Percentiles rank a stretch among this genome's conserved stretches.
These are phyloP conservation scores for Mesoligia furuncula DNA, from an alignment of 2,888 invertebrate genomes.

Conservation along the genomic window DNA sequence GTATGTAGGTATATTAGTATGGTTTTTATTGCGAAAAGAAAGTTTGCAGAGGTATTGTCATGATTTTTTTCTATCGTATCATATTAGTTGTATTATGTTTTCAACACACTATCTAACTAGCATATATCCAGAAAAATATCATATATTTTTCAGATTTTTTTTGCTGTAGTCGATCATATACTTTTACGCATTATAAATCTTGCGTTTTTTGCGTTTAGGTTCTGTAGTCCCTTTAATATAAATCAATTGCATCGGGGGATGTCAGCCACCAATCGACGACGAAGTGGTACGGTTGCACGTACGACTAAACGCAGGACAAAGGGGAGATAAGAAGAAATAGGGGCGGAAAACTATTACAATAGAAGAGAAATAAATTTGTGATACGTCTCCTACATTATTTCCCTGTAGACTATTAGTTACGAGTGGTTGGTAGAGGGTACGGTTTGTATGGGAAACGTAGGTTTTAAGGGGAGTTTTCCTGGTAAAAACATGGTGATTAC, in stretches of 20 bases:
- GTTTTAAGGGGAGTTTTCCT: background rate
- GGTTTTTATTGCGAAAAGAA: too few relatives aligned
- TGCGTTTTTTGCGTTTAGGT: too few relatives aligned
- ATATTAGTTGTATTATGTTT: too few relatives aligned
- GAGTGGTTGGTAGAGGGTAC: conserved; percentile 9
- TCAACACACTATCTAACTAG: too few relatives aligned
- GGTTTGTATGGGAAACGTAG: background rate
- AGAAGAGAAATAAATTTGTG: conserved; percentile 56
- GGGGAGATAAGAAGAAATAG: conserved; percentile 57
- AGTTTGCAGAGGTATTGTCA: too few relatives aligned
- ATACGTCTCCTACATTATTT: conserved; percentile 56
- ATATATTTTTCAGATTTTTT: too few relatives aligned
- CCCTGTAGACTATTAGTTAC: conserved; percentile 60
- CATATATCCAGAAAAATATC: too few relatives aligned
- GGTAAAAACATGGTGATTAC: background rate
- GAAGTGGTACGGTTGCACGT: conserved; percentile 54
- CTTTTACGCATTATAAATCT: too few relatives aligned
- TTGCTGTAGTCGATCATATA: too few relatives aligned
- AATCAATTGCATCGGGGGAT: conserved; percentile 50
- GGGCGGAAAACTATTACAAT: conserved; percentile 55
- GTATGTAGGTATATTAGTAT: too few relatives aligned
- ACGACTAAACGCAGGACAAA: conserved; percentile 55
- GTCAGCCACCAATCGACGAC: conserved; percentile 48
- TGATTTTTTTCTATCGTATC: too few relatives aligned
- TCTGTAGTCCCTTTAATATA: background rate